Percentiles rank a stretch among this genome's conserved stretches.
Evolutionary conservation across 1,140 invertebrate species (phyloP).

Genomic region (Drosophila ambigua): DNA sequence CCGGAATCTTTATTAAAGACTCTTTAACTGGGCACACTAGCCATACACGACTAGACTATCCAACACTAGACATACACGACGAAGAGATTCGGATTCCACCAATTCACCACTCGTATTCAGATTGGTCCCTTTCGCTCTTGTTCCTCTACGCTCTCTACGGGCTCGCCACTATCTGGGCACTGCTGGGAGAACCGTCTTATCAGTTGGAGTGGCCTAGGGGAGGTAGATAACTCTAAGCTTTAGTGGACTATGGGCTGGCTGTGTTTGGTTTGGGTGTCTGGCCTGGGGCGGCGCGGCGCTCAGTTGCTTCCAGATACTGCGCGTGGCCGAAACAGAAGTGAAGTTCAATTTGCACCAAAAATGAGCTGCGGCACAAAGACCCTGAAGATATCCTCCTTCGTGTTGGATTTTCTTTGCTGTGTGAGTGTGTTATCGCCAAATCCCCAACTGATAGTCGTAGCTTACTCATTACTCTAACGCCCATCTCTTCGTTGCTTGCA

Average conservation of each 20-base stretch:
- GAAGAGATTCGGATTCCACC: conserved; percentile 1
- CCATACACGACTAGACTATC: too few relatives aligned
- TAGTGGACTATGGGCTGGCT: conserved; percentile 24
- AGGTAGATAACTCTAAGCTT: conserved; percentile 50
- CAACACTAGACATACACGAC: too few relatives aligned
- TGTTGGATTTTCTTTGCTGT: conserved; percentile 77
- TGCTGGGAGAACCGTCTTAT: conserved; percentile 52
- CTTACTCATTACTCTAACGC: background rate
- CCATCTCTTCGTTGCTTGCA: background rate
- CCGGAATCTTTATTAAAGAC: too few relatives aligned
- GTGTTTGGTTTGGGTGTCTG: conserved; percentile 15
- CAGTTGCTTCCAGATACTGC: conserved; percentile 44
- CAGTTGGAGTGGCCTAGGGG: conserved; percentile 22
- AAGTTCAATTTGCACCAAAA: conserved; percentile 22
- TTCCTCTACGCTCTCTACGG: background rate
- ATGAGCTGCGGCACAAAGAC: conserved; percentile 73
- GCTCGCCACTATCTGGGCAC: background rate
- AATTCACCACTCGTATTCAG: background rate
- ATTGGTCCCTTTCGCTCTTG: background rate
- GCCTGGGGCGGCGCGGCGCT: conserved; percentile 4
- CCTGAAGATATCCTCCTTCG: conserved; percentile 71
- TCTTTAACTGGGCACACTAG: too few relatives aligned
- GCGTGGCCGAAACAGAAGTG: conserved; percentile 14
- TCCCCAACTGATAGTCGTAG: conserved; percentile 18
- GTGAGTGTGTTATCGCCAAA: conserved; percentile 59